A percentile compares a stretch with the other conserved stretches of the same genome.
These are phyloP conservation scores for Galerucella calmariensis DNA, from an alignment of 2,888 invertebrate genomes.

Conservation along the genomic window DNA sequence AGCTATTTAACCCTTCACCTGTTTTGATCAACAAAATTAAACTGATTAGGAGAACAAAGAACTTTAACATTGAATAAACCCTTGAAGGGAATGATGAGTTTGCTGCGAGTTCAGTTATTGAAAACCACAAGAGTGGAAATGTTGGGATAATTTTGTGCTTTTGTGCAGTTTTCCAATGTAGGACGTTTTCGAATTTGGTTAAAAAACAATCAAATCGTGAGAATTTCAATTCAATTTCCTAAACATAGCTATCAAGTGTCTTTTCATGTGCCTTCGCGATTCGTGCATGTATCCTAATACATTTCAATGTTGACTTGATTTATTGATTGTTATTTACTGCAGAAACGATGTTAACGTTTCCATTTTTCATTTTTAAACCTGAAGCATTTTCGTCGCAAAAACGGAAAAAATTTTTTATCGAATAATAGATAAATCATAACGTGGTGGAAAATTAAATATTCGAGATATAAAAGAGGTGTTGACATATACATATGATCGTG, in stretches of 20 bases:
- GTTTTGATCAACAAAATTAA: constrained; percentile 4
- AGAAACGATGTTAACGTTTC: constrained; percentile 20
- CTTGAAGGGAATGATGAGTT: not conserved
- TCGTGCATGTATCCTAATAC: constrained; percentile 22
- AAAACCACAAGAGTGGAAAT: not conserved
- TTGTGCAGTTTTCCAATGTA: no score
- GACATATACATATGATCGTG: not conserved
- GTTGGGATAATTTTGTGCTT: not conserved
- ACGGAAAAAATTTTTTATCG: not conserved
- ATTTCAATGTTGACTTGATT: constrained; percentile 22
- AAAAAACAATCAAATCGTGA: not conserved
- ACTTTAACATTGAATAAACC: not conserved
- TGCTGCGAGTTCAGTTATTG: not conserved
- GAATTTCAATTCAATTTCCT: constrained; percentile 1
- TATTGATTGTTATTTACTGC: constrained; percentile 32
- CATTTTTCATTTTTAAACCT: constrained; percentile 32
- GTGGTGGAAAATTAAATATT: constrained; percentile 22
- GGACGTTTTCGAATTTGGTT: not conserved
- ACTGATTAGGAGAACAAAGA: constrained; percentile 2
- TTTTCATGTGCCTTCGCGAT: constrained; percentile 3
- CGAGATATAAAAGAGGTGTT: not conserved
- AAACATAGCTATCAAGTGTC: constrained; percentile 17
- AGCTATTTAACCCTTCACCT: not conserved
- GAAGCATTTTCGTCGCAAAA: constrained; percentile 16
- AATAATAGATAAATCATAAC: constrained; percentile 19